phyloP scores from a whole-genome alignment of 1,140 invertebrate genomes.

The Panonychus citri region DNA sequence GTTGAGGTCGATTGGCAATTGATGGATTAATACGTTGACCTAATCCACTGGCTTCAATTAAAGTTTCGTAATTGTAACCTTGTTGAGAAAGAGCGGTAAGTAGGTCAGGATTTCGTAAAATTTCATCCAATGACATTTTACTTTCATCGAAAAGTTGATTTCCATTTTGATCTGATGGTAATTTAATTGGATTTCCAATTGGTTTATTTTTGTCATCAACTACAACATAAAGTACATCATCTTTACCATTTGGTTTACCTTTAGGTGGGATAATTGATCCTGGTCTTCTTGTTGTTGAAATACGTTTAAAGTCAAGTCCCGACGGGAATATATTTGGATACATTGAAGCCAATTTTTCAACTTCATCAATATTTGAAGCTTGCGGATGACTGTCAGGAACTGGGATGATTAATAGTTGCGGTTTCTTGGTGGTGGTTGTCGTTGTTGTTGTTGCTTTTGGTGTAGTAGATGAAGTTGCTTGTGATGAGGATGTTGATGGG shows the following conservation, averaged over 20 bases:
- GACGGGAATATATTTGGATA: constrained; percentile 6
- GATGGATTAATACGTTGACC: not conserved
- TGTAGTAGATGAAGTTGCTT: not conserved
- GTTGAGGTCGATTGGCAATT: not conserved
- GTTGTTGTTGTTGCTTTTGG: not conserved
- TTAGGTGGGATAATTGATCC: not conserved
- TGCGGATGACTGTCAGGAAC: constrained; percentile 6
- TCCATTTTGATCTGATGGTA: not conserved
- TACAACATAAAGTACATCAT: not conserved
- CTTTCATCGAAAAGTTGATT: not conserved
- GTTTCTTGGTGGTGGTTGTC: not conserved
- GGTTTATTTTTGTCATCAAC: not conserved
- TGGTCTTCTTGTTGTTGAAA: not conserved
- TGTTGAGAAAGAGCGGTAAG: not conserved
- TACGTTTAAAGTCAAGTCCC: not conserved
- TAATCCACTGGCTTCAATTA: no score
- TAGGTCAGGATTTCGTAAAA: not conserved
- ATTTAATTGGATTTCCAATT: not conserved
- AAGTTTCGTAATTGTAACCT: not conserved
- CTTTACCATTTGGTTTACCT: not conserved
- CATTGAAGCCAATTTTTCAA: not conserved
- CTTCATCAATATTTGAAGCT: not conserved
- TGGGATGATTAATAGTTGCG: constrained; percentile 2
- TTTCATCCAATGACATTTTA: not conserved
- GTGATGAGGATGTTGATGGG: not conserved